Evolutionary conservation across 1,140 invertebrate species (phyloP).

Genomic region (Odontomachus brunneus): DNA sequence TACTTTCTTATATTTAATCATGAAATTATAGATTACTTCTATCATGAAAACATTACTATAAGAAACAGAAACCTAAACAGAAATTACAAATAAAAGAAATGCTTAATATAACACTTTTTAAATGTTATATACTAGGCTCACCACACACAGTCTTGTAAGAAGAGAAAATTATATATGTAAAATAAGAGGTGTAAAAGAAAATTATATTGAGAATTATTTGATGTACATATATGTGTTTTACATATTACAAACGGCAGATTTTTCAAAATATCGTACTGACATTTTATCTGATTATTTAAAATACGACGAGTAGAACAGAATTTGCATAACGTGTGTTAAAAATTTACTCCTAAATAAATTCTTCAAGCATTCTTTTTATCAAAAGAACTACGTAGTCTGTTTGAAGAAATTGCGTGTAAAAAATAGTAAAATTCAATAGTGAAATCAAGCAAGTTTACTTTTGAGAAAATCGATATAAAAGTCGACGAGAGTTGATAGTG

Average conservation of each 20-base stretch:
- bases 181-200: not conserved
- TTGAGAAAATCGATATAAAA: no score
- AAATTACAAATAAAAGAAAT: not conserved
- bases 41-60: not conserved
- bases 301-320: not conserved
- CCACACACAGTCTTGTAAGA: no score
- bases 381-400: no score
- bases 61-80: not conserved
- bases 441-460: no score
- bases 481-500: no score
- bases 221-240: not conserved
- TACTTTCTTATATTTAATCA: not conserved
- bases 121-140: not conserved
- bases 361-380: no score
- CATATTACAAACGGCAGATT: no score
- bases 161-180: not conserved
- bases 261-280: not conserved
- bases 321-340: not conserved
- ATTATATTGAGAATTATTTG: not conserved
- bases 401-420: no score
- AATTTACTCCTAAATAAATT: not conserved
- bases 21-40: not conserved
- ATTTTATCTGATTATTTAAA: not conserved
- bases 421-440: no score
- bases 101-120: not conserved